phyloP scores from a whole-genome alignment of 2,113 vertebrate species.

The Herpetotheres cachinnans region DNA sequence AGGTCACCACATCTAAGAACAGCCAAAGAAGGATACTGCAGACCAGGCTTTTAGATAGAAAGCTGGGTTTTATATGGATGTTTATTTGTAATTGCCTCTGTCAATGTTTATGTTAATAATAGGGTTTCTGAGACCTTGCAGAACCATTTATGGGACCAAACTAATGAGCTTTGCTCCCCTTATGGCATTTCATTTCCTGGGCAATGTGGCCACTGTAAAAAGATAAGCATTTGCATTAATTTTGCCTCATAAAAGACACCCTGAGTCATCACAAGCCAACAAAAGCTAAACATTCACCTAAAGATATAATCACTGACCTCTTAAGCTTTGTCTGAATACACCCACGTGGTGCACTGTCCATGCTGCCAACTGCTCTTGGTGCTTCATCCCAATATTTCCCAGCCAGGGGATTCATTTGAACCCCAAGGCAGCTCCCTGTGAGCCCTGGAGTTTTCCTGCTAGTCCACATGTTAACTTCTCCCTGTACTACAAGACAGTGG shows the following conservation, averaged over 20 bases:
- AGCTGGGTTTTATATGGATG: background rate
- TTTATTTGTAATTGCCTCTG: background rate
- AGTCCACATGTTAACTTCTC: background rate
- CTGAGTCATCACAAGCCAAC: conserved; percentile 1
- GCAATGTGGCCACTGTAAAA: background rate
- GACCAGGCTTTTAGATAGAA: background rate
- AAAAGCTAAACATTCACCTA: background rate
- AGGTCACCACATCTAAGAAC: background rate
- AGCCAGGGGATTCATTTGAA: background rate
- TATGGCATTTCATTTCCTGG: conserved; percentile 18
- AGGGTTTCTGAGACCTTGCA: background rate
- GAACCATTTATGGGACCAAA: background rate
- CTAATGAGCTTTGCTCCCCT: conserved; percentile 13
- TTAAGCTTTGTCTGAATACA: background rate
- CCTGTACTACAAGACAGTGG: rapidly evolving
- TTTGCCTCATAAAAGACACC: background rate
- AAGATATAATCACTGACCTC: background rate
- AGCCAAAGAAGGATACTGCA: background rate
- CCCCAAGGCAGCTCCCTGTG: background rate
- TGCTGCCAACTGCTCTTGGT: background rate
- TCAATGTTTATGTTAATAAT: background rate
- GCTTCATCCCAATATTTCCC: background rate
- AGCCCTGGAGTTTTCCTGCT: background rate
- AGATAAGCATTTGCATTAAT: background rate
- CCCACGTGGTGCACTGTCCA: background rate